Conservation (phyloP, 2,113 vertebrate species). For the Microtus oregoni region DNA sequence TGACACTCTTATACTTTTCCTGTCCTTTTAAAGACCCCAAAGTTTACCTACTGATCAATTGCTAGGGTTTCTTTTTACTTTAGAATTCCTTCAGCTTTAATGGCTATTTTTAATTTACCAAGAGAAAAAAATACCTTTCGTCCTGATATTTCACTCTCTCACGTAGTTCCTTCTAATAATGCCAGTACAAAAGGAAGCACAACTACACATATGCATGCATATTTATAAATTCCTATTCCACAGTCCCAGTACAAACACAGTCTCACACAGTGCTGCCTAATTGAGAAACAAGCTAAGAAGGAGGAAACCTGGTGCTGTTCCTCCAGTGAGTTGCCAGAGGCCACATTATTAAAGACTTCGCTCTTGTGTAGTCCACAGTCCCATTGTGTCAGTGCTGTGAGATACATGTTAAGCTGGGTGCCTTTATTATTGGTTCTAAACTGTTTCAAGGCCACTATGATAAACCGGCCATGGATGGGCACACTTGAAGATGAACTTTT, state of each 20-base stretch:
- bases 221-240: not conserved
- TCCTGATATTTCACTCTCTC: not conserved
- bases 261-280: not conserved
- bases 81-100: not conserved
- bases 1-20: not conserved
- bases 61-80: not conserved
- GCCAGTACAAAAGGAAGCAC: not conserved
- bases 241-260: not conserved
- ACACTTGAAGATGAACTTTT: not conserved
- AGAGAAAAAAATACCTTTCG: not conserved
- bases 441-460: not conserved
- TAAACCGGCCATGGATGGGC: not conserved
- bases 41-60: not conserved
- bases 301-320: not conserved
- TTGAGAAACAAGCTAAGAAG: not conserved
- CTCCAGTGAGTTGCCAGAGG: not conserved
- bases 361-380: not conserved
- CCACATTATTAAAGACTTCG: not conserved
- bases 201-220: not conserved
- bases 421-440: not conserved
- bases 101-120: not conserved
- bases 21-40: not conserved
- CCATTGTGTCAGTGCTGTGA: not conserved
- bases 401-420: not conserved
- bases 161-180: not conserved